Evolutionary conservation across 2,888 invertebrate genomes (phyloP).

Genomic region (Mythimna pallens): DNA sequence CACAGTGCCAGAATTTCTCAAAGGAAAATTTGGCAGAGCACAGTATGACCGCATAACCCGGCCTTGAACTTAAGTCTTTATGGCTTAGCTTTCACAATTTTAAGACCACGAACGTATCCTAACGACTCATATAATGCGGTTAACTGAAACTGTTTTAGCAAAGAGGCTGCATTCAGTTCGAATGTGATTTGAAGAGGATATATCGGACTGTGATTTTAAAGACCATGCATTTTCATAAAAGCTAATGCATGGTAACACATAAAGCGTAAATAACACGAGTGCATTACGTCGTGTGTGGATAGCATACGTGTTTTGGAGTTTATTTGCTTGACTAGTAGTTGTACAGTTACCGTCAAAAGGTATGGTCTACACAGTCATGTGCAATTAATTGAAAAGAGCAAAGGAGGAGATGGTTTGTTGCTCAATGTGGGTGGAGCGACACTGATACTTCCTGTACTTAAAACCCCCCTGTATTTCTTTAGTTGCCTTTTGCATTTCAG

Average conservation of each 20-base stretch:
- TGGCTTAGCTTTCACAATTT: slow-evolving; percentile 38
- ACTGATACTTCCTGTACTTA: no score
- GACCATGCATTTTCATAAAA: slow-evolving; percentile 1
- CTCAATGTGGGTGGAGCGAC: no score
- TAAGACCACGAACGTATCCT: slow-evolving; percentile 27
- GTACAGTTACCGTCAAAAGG: no score
- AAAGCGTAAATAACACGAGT: neutral
- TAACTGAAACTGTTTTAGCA: slow-evolving; percentile 24
- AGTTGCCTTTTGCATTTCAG: no score
- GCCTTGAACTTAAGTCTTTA: slow-evolving; percentile 47
- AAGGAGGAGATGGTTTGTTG: no score
- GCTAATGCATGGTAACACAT: neutral
- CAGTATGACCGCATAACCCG: slow-evolving; percentile 3
- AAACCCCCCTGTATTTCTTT: no score
- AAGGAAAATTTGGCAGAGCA: slow-evolving; percentile 43
- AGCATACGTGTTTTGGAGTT: neutral
- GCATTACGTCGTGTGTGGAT: neutral
- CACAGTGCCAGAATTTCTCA: slow-evolving; percentile 27
- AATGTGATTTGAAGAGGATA: slow-evolving; percentile 11
- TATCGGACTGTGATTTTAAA: slow-evolving; percentile 15
- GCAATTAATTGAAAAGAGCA: no score
- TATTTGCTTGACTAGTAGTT: neutral
- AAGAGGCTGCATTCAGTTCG: slow-evolving; percentile 23
- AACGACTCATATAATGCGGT: slow-evolving; percentile 26
- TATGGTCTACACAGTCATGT: no score